Conservation (phyloP, 53 echinoderm and acorn worm species). For the Antedon mediterranea region DNA sequence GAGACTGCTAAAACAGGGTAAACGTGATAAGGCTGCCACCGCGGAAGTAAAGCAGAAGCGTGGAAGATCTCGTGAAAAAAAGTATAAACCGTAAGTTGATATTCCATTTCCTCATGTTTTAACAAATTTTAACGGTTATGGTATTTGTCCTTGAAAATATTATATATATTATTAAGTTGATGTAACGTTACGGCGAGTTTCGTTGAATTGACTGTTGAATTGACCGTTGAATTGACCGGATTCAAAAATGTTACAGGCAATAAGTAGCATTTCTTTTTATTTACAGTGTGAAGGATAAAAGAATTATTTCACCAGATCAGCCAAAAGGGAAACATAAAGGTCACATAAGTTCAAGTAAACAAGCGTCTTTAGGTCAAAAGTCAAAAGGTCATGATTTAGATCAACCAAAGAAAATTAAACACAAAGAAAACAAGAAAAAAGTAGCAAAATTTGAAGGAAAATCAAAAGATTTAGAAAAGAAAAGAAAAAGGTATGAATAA, state of each 20-base stretch:
- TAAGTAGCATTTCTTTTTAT: not conserved
- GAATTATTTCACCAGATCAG: not conserved
- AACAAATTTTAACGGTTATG: no score
- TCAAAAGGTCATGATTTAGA: not conserved
- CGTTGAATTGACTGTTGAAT: no score
- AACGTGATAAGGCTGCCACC: conserved; percentile 18
- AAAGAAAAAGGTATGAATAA: not conserved
- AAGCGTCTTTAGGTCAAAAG: not conserved
- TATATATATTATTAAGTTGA: no score
- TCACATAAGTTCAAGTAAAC: not conserved
- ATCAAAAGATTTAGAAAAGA: not conserved
- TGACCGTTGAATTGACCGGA: no score
- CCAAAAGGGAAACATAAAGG: not conserved
- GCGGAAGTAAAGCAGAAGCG: conserved; percentile 13
- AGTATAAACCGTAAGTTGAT: not conserved
- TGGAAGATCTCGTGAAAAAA: not conserved
- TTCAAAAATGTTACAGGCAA: no score
- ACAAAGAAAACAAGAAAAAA: not conserved
- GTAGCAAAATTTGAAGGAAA: not conserved
- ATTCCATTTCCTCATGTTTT: no score
- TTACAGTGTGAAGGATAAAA: not conserved
- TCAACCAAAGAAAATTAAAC: not conserved
- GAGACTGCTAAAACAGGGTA: not conserved
- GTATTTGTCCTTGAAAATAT: no score
- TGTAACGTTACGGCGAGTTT: no score